phyloP scores from a whole-genome alignment of 2,888 invertebrate species.

The Lacanobia wlatinum region DNA sequence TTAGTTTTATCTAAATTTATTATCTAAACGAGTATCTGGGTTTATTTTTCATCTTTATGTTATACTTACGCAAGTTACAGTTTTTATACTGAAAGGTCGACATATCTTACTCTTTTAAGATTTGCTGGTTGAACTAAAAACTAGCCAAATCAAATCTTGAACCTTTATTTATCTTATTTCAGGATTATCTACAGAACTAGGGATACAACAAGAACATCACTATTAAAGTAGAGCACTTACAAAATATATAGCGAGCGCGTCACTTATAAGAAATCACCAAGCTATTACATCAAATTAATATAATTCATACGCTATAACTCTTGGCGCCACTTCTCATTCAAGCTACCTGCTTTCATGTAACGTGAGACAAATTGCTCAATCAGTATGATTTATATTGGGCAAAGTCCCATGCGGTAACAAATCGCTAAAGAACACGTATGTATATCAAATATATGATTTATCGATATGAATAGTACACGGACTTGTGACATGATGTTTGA shows the following conservation, averaged over 20 bases:
- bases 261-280: slow-evolving; percentile 30
- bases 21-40: no score
- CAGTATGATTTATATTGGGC: slow-evolving; percentile 37
- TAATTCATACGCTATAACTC: slow-evolving; percentile 32
- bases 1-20: no score
- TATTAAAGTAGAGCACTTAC: slow-evolving; percentile 18
- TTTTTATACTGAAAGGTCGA: no score
- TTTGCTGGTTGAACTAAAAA: no score
- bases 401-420: slow-evolving; percentile 26
- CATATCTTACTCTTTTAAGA: no score
- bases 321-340: slow-evolving; percentile 31
- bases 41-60: no score
- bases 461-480: slow-evolving; percentile 16
- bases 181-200: no score
- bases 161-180: no score
- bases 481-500: slow-evolving; percentile 6
- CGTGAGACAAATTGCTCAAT: slow-evolving; percentile 53
- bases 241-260: slow-evolving; percentile 20
- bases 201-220: slow-evolving; percentile 11
- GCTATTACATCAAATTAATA: slow-evolving; percentile 37
- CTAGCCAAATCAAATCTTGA: no score
- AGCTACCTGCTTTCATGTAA: slow-evolving; percentile 34
- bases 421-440: slow-evolving; percentile 39
- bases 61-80: no score
- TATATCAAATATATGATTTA: slow-evolving; percentile 46